Evolutionary conservation across 30 jellyfish, hydroid and myxozoan genomes (phyloP), one percentile per base, ranked within the genome.

Genomic region (Cassiopea andromeda): DNA sequence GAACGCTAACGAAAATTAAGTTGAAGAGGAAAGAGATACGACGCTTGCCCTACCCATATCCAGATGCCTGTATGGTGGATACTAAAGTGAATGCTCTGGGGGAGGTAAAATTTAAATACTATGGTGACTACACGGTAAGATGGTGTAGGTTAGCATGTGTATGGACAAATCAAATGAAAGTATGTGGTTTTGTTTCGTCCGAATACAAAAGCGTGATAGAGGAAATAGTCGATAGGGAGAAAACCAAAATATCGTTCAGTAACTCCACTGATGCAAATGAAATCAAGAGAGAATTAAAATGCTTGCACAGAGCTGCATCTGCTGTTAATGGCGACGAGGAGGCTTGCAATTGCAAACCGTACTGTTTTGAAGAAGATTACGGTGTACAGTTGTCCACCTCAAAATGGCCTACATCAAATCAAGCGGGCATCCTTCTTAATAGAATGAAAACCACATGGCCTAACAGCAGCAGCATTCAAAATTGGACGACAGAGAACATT

Each of bases 31-130:
- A 70, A 48, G 54, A 46, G n/a, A 60, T 61, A 8, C 66, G 47
- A 48, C 85, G 90, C n/a, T 50, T 87, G 48, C 87, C 73, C 17
- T 7, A 61, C 49, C 94, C 94, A 15, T 87, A 87, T 50, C 83
- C 84, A 47, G 94, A 87, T 44, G 67, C 68, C 17, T 87, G 94
- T 89, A 19, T 66, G 18, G 9, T 59, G n/a, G 15, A 59, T 46
- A 15, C 17, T 15, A 9, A 2, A 19, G 16, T 50, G 3, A 48
- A 15, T n/a, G 44, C 18, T 1, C 64, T 80, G 19, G 16, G n/a
- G 15, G 89, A 60, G 10, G n/a, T 46, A 7, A 74, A 54, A 13
- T 48, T 49, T 14, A 57, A 44, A 16, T 15, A 43, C 57, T 27
- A 73, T 4, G 67, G 67, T 43, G 48, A 44, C 47, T 86, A 86